phyloP scores from a whole-genome alignment of 1,140 invertebrate species.

The Zaprionus lachaisei region DNA sequence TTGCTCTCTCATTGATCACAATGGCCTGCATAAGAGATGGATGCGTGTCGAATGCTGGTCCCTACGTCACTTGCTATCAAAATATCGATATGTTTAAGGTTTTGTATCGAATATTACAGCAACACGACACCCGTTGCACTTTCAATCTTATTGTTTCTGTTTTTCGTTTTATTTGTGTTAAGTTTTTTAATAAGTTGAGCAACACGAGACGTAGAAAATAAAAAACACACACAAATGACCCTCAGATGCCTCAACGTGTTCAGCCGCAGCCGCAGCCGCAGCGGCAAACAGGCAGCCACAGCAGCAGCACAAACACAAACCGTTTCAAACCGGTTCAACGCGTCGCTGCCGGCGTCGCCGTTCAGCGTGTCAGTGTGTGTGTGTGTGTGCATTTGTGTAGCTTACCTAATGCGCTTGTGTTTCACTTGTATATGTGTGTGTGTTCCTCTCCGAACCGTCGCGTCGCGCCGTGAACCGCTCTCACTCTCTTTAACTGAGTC shows the following conservation, averaged over 20 bases:
- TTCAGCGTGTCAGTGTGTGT: neutral
- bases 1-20: neutral
- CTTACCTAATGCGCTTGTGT: slow-evolving; percentile 20
- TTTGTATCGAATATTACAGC: neutral
- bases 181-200: slow-evolving; percentile 26
- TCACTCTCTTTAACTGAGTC: slow-evolving; percentile 8
- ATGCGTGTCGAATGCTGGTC: neutral
- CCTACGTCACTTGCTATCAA: neutral
- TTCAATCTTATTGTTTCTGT: neutral
- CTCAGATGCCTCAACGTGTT: slow-evolving; percentile 43
- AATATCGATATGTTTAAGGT: neutral
- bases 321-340: slow-evolving; percentile 59
- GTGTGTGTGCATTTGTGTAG: slow-evolving; percentile 19
- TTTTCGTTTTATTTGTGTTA: slow-evolving; percentile 10
- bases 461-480: slow-evolving; percentile 48
- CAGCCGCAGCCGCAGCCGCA: slow-evolving; percentile 7
- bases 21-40: neutral
- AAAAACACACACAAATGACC: slow-evolving; percentile 39
- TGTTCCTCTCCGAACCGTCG: slow-evolving; percentile 47
- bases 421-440: slow-evolving; percentile 12
- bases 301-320: slow-evolving; percentile 37
- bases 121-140: neutral
- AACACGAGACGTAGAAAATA: neutral
- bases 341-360: slow-evolving; percentile 11
- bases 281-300: slow-evolving; percentile 21